Conservation (phyloP, 2,797 vertebrate species). For the Nasua narica region DNA sequence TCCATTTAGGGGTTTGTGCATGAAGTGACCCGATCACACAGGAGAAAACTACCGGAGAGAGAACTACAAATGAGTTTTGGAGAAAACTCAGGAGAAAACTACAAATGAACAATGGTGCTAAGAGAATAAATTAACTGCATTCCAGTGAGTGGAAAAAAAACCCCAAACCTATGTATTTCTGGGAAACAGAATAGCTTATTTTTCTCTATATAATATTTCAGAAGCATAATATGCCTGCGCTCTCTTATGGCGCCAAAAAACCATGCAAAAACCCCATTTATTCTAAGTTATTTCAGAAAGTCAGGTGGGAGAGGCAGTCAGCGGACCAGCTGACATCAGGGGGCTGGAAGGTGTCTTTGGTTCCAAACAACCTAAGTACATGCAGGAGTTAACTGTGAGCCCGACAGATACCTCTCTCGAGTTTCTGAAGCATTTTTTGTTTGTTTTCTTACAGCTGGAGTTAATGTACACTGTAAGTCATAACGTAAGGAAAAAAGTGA, state of each 20-base stretch:
- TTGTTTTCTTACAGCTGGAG: neutral
- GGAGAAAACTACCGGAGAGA: neutral
- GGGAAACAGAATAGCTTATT: neutral
- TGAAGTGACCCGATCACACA: neutral
- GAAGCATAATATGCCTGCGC: neutral
- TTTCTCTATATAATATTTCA: neutral
- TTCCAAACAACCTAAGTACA: neutral
- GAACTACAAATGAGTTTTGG: too few species aligned
- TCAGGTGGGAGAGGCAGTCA: neutral
- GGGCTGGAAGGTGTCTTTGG: neutral
- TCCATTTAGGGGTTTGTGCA: neutral
- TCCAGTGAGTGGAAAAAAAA: neutral
- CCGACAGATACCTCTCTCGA: neutral
- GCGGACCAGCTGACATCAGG: neutral
- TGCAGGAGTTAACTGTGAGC: neutral
- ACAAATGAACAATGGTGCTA: neutral
- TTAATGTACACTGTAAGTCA: neutral
- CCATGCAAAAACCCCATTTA: neutral
- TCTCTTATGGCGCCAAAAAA: neutral
- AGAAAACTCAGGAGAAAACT: neutral
- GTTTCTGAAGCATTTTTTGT: neutral
- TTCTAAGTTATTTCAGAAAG: constrained; percentile 3
- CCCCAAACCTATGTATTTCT: neutral
- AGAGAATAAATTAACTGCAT: neutral
- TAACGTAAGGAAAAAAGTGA: neutral